Evolutionary conservation across 2,888 invertebrate genomes (phyloP).

Genomic region (Nephrotoma flavescens): DNA sequence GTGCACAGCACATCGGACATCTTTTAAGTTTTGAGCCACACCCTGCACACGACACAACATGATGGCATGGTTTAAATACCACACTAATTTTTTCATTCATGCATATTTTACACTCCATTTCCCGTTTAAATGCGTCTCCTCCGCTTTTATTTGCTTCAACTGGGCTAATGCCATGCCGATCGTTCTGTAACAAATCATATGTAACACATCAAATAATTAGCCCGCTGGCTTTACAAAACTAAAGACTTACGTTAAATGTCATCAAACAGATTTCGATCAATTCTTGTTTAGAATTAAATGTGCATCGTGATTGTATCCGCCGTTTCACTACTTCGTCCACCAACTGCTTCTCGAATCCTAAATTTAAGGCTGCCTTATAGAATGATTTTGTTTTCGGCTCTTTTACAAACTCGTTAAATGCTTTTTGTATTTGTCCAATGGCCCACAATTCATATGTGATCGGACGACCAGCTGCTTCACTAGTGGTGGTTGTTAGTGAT

Average conservation of each 20-base stretch:
- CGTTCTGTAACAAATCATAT: neutral
- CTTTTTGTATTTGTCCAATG: neutral
- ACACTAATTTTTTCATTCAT: neutral
- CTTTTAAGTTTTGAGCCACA: neutral
- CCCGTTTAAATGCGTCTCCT: neutral
- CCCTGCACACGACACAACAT: neutral
- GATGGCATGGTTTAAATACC: neutral
- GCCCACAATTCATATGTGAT: neutral
- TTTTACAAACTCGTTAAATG: neutral
- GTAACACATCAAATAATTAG: neutral
- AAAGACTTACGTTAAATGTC: neutral
- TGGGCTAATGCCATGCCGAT: neutral
- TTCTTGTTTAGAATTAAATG: neutral
- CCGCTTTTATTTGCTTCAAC: neutral
- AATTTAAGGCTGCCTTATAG: neutral
- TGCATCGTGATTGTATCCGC: neutral
- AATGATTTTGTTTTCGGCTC: neutral
- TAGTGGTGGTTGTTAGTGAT: neutral
- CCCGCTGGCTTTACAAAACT: neutral
- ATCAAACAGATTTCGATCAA: neutral
- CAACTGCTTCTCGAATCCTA: neutral
- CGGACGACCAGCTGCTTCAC: neutral
- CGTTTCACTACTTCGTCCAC: neutral
- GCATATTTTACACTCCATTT: neutral
- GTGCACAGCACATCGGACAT: neutral